Base-by-base conservation (phyloP, 1,140 invertebrate genomes). In the Wasmannia auropunctata region DNA sequence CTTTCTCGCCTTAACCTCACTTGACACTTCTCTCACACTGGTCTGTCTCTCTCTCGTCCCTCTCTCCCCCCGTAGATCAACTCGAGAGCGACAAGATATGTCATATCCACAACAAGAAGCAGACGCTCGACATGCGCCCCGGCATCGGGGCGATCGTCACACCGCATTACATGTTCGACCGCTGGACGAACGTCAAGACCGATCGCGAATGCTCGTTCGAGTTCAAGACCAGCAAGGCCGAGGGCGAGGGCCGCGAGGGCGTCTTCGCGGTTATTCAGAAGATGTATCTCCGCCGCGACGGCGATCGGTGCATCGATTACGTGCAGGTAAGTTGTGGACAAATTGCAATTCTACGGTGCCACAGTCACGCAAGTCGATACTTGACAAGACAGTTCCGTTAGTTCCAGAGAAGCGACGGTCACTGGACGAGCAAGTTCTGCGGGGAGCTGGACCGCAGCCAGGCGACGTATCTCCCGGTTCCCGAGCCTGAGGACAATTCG, bases 211-310 rank as follows among this genome's bases (percentile, higher is more conserved):
- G 94, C 37, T 93, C 86, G 34, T 94, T 92, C 54, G 77, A 80
- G 7, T 75, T 94, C 37, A 91, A 88, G 76, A 80, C 91, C 7
- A 31, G 34, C 0, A 91, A 91, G 51, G 86, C 70, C 0, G 85
- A 90, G 11, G 90, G 92, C 7, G 49, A n/a, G n/a, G n/a, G n/a
- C n/a, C n/a, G 74, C 0, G 85, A 90, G 11, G 90, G 92, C 7
- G 49, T 95, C 1, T 93, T 94, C 28, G 93, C 89, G n/a, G 93
- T 94, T 3, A 89, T 95, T 31, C 93, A 94, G 56, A 92, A 85
- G 46, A 91, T 94, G 88, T 91, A 90, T 56, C 90, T 95, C 5
- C 87, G 94, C 37, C 79, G 56, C 8, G 91, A 92, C 56, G 89
- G 75, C 5, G 6, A 54, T n/a, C 37, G 86, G 1, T 95, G 94